phyloP scores from a whole-genome alignment of 2,113 vertebrate genomes.

The Heterotilapia buettikoferi region DNA sequence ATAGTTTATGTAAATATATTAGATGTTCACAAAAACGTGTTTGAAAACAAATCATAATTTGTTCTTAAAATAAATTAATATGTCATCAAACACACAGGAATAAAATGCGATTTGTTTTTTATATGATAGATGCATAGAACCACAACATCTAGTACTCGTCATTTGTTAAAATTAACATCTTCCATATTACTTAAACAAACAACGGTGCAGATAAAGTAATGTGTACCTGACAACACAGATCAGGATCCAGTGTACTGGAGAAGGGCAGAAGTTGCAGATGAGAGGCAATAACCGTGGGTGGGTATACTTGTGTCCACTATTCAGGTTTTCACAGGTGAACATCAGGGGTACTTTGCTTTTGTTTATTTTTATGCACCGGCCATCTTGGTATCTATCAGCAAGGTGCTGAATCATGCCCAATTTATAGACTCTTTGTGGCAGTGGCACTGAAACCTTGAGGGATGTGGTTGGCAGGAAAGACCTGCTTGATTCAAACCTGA shows the following conservation, averaged over 20 bases:
- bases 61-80: neutral
- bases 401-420: neutral
- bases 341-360: neutral
- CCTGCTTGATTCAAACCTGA: neutral
- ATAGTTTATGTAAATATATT: neutral
- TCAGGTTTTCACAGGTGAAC: neutral
- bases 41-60: neutral
- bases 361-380: neutral
- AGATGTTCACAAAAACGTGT: rapidly evolving
- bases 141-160: neutral
- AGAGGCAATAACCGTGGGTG: neutral
- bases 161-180: neutral
- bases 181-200: neutral
- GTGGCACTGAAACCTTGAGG: neutral
- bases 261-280: neutral
- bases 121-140: neutral
- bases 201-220: neutral
- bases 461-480: rapidly evolving
- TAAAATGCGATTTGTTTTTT: neutral
- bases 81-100: neutral
- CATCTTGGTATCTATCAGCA: neutral
- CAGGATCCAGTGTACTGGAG: neutral
- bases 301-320: neutral
- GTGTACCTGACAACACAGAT: neutral
- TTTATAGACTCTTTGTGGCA: neutral